Evolutionary conservation across 53 echinoderm and acorn worm genomes (phyloP).

Genomic region (Mesocentrotus franciscanus): DNA sequence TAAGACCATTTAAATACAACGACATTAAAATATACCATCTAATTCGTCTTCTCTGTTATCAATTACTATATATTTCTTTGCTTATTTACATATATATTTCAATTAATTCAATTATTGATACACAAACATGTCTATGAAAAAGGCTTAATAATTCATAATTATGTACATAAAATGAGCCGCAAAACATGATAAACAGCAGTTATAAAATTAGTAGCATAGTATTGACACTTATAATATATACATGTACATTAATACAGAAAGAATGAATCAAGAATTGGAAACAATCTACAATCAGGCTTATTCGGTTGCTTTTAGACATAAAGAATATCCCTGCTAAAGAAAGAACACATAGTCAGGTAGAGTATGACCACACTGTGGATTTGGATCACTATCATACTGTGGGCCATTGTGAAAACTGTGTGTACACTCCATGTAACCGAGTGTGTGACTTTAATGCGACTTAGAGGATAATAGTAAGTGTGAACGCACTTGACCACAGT

Average conservation of each 20-base stretch:
- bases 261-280: too few species aligned
- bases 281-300: too few species aligned
- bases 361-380: too few species aligned
- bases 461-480: too few species aligned
- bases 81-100: constrained; percentile 7
- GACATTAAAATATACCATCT: not conserved
- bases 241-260: not conserved
- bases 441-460: too few species aligned
- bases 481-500: too few species aligned
- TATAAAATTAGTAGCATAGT: not conserved
- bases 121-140: not conserved
- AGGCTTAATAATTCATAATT: not conserved
- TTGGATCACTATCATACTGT: too few species aligned
- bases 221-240: not conserved
- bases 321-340: too few species aligned
- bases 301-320: too few species aligned
- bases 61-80: not conserved
- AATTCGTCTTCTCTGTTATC: not conserved
- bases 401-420: too few species aligned
- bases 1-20: constrained; percentile 16
- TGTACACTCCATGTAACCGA: too few species aligned
- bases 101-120: not conserved
- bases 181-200: not conserved
- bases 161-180: not conserved
- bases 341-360: too few species aligned